Evolutionary conservation across 1,140 invertebrate species (phyloP).

Genomic region (Saccostrea cuccullata): DNA sequence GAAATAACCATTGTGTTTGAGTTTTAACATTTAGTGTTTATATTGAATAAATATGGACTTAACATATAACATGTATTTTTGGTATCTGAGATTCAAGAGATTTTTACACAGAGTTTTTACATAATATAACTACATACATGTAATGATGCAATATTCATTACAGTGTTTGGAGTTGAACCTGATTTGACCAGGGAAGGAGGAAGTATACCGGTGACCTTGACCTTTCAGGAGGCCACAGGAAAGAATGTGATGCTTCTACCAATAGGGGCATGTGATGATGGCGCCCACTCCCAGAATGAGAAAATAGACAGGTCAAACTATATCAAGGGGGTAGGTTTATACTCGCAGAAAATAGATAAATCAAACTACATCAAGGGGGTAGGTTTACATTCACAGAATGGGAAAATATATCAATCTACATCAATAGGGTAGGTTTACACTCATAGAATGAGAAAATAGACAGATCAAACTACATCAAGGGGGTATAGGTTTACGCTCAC

Average conservation of each 20-base stretch:
- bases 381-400: too few species aligned
- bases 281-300: constrained; percentile 99
- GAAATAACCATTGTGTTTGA: too few species aligned
- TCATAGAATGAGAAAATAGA: too few species aligned
- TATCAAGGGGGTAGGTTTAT: constrained; percentile 89
- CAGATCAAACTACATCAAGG: too few species aligned
- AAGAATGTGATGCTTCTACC: constrained; percentile 96
- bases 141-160: not conserved
- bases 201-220: constrained; percentile 96
- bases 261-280: constrained; percentile 92
- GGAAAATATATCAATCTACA: too few species aligned
- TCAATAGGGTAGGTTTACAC: too few species aligned
- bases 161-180: constrained; percentile 94
- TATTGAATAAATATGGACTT: too few species aligned
- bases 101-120: too few species aligned
- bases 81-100: too few species aligned
- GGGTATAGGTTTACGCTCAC: too few species aligned
- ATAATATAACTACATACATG: not conserved
- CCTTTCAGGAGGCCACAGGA: constrained; percentile 87
- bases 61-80: too few species aligned
- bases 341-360: constrained; percentile 85
- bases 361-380: constrained; percentile 88
- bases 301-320: constrained; percentile 96
- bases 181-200: constrained; percentile 97
- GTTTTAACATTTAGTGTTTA: too few species aligned